Conservation (phyloP, 1,140 invertebrate species). For the Mylabris phalerata region DNA sequence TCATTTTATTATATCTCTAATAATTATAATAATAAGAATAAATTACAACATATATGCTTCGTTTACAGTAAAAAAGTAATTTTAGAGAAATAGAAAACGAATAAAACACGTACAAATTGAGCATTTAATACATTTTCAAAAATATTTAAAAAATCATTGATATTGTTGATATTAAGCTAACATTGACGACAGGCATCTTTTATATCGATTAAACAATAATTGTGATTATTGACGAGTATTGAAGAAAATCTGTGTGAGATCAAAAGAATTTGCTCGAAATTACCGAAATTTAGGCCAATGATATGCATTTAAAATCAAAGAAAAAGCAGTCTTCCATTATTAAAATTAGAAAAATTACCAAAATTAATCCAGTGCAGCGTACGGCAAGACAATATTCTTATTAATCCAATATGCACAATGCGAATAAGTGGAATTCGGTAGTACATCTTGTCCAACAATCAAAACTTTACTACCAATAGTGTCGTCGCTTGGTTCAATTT, state of each 20-base stretch:
- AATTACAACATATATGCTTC: constrained; percentile 8
- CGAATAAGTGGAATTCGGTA: constrained; percentile 53
- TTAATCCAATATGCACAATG: constrained; percentile 70
- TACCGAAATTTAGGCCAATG: neutral
- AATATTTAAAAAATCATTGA: too few relatives aligned
- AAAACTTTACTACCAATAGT: constrained; percentile 49
- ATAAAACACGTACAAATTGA: too few relatives aligned
- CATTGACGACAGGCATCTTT: neutral
- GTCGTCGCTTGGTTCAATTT: constrained; percentile 48
- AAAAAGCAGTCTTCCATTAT: neutral
- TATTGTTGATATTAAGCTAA: too few relatives aligned
- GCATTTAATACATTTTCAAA: too few relatives aligned
- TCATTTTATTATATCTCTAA: too few relatives aligned
- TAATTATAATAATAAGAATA: constrained; percentile 1
- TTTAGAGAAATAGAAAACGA: too few relatives aligned
- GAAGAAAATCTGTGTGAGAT: neutral
- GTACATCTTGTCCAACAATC: constrained; percentile 60
- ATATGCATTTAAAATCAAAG: neutral
- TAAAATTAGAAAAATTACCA: neutral
- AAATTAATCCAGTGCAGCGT: constrained; percentile 54
- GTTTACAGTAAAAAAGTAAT: too few relatives aligned
- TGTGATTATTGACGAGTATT: neutral
- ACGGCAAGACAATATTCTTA: constrained; percentile 64
- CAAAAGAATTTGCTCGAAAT: neutral
- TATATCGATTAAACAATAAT: neutral